Base-by-base conservation (phyloP, 2,113 vertebrate species). In the Passer montanus region DNA sequence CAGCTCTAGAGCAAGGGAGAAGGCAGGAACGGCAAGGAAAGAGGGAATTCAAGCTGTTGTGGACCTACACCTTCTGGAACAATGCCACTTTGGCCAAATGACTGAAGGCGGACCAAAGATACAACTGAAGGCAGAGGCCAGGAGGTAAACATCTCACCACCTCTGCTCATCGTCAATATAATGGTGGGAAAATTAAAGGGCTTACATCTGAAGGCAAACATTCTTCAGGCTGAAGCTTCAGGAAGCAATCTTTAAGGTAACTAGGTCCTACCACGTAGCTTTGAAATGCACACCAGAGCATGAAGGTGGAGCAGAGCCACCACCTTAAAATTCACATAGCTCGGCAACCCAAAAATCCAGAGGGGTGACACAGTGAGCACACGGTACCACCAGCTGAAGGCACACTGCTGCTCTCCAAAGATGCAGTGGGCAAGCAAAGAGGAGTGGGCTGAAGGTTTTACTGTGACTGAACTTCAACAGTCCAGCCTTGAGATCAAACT, bases 401-500 rank as follows among this genome's bases (percentile, higher is more conserved):
- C 30, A 37, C 1, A 1, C 31, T 76, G 50, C 59, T 76, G 19
- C 39, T 30, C 89, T 68, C 60, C 2, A 1, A 37, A 67, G 14
- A 20, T 59, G 67, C 21, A 16, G 13, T 6, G n/a, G 62, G 55
- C 46, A 84, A 63, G 59, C 31, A 27, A 62, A 70, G 43, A 79
- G 33, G 72, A 93, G 50, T 41, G 24, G 23, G 30, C 37, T 58
- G 46, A 53, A 74, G 66, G 55, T 12, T 63, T 33, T 19, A 11
- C 37, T 56, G 67, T 0, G 1, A 64, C 28, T 9, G 53, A 76
- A 7, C 60, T 30, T 27, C n/a, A 26, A 5, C 2, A 69, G n/a
- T 3, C 39, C 49, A 80, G 39, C 66, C 86, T 31, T 7, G 9
- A 20, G 59, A 67, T 30, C 0, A 26, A 63, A 30, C 0, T 0